A percentile compares a stretch with the other conserved stretches of the same genome.
These are phyloP conservation scores for Neuroterus valhalla DNA, from an alignment of 1,140 invertebrate species.

Conservation along the genomic window DNA sequence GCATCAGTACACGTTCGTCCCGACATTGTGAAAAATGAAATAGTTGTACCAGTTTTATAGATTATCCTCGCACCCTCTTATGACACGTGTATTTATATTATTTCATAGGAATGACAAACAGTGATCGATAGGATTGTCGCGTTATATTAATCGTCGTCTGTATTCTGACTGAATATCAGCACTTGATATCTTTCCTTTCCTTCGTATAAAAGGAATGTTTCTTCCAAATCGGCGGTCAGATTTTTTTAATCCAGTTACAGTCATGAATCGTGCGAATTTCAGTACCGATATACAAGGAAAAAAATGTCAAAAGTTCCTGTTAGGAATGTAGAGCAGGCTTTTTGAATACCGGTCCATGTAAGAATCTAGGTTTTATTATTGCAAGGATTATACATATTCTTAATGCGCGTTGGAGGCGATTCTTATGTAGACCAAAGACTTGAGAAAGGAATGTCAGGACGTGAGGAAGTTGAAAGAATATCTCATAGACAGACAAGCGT, in stretches of 20 bases:
- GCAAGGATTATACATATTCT: constrained; percentile 34
- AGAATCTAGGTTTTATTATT: constrained; percentile 53
- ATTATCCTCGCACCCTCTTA: constrained; percentile 39
- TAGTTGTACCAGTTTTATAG: constrained; percentile 46
- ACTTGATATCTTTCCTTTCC: not conserved
- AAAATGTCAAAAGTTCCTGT: not conserved
- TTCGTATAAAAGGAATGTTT: not conserved
- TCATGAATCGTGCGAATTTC: not conserved
- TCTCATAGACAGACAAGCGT: constrained; percentile 53
- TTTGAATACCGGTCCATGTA: constrained; percentile 49
- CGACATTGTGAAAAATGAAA: constrained; percentile 45
- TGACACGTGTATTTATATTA: constrained; percentile 28
- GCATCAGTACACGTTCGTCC: constrained; percentile 56
- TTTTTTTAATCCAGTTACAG: constrained; percentile 1
- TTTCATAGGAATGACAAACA: constrained; percentile 27
- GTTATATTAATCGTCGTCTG: constrained; percentile 17
- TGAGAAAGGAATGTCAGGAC: constrained; percentile 14
- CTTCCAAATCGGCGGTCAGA: not conserved
- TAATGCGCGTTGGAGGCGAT: constrained; percentile 35
- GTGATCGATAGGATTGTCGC: constrained; percentile 5
- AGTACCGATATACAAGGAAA: not conserved
- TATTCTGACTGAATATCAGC: constrained; percentile 8
- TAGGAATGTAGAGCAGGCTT: constrained; percentile 40
- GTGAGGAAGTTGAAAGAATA: constrained; percentile 34
- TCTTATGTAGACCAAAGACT: constrained; percentile 49